These are phyloP conservation scores for Colletes collaris DNA, from an alignment of 2,888 invertebrate species.

Conservation along the genomic window DNA sequence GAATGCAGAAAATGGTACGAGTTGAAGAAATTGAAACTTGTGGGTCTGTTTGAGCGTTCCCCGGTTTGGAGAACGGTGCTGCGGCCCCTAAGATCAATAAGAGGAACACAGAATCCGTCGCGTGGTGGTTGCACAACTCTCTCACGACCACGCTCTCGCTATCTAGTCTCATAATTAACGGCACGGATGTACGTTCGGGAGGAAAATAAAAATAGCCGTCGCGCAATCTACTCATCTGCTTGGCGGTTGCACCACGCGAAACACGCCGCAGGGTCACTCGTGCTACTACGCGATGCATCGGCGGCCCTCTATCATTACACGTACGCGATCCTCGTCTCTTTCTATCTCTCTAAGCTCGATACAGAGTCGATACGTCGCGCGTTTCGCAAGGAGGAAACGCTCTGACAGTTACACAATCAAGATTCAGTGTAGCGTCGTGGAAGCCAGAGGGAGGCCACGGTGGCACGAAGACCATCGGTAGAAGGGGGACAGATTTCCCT, in stretches of 20 bases:
- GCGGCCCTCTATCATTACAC: constrained; percentile 20
- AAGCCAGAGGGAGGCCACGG: constrained; percentile 13
- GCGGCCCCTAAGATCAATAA: constrained; percentile 25
- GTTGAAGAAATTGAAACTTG: too few species aligned
- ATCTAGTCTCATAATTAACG: constrained; percentile 25
- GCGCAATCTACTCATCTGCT: constrained; percentile 24
- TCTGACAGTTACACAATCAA: constrained; percentile 69
- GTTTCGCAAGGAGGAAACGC: constrained; percentile 57
- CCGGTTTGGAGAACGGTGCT: constrained; percentile 22
- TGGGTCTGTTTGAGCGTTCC: not conserved
- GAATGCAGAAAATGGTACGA: too few species aligned
- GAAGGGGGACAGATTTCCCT: constrained; percentile 54
- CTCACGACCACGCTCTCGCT: constrained; percentile 15
- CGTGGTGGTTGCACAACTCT: constrained; percentile 24
- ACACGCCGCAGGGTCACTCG: constrained; percentile 22
- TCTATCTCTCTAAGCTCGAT: constrained; percentile 5
- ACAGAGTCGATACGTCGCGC: constrained; percentile 47
- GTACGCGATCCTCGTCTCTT: not conserved
- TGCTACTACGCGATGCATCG: constrained; percentile 17
- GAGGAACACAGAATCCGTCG: constrained; percentile 10
- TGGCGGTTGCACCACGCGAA: constrained; percentile 26
- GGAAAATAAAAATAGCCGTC: constrained; percentile 15
- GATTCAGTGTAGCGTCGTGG: constrained; percentile 52
- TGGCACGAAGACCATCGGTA: constrained; percentile 12
- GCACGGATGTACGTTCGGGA: not conserved